phyloP scores from a whole-genome alignment of 1,140 invertebrate species.

The Lucilia cuprina region DNA sequence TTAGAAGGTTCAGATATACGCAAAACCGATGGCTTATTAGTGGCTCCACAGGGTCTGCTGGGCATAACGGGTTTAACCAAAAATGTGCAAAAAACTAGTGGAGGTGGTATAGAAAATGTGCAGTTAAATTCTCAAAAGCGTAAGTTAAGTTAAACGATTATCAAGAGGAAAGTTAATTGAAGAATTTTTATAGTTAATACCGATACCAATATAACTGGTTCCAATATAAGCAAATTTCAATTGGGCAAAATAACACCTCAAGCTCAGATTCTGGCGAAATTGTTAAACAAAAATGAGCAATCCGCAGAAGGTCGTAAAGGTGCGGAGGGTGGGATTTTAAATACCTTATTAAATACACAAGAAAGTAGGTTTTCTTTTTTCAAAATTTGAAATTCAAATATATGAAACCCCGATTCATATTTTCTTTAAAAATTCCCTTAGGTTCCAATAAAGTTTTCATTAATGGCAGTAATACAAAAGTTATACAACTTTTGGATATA shows the following conservation, averaged over 20 bases:
- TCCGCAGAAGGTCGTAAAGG: not conserved
- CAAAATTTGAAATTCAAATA: too few species aligned
- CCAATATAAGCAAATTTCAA: not conserved
- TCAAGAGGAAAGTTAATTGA: not conserved
- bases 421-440: not conserved
- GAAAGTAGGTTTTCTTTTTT: not conserved
- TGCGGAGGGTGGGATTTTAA: not conserved
- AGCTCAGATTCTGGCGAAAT: not conserved
- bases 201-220: not conserved
- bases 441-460: not conserved
- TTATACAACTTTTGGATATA: not conserved
- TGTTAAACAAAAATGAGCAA: not conserved
- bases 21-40: not conserved
- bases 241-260: not conserved
- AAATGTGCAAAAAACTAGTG: not conserved
- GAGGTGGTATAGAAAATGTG: not conserved
- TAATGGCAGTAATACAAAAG: not conserved
- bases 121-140: not conserved
- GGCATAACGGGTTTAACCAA: not conserved
- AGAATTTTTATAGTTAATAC: not conserved
- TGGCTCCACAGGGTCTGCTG: not conserved
- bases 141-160: not conserved
- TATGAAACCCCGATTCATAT: too few species aligned
- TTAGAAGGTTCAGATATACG: not conserved
- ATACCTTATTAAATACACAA: not conserved